These are phyloP conservation scores for Suncus etruscus DNA, from an alignment of 2,113 vertebrate species.

Conservation along the genomic window DNA sequence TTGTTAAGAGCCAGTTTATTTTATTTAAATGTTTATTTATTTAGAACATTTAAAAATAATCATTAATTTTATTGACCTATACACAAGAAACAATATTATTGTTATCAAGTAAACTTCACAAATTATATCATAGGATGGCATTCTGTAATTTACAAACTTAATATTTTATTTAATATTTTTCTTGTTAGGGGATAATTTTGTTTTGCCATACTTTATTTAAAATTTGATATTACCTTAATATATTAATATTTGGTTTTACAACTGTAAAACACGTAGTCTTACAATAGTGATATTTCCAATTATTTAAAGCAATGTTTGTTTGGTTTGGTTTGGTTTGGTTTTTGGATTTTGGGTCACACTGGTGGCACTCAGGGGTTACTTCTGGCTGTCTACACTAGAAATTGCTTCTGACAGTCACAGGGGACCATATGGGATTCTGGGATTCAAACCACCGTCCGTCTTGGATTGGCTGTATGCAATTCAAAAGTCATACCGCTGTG, in stretches of 20 bases:
- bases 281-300: background rate
- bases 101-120: background rate
- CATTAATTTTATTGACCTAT: background rate
- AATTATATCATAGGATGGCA: background rate
- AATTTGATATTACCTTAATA: background rate
- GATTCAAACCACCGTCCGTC: too few relatives aligned
- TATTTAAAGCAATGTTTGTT: background rate
- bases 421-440: too few relatives aligned
- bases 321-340: too few relatives aligned
- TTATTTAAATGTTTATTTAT: too few relatives aligned
- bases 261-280: background rate
- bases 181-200: background rate
- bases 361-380: too few relatives aligned
- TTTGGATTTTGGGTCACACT: too few relatives aligned
- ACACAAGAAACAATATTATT: background rate
- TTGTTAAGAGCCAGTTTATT: background rate
- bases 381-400: too few relatives aligned
- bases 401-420: too few relatives aligned
- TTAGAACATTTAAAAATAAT: background rate
- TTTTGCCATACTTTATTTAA: background rate
- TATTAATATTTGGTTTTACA: background rate
- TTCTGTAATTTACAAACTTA: background rate
- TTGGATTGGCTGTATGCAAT: too few relatives aligned
- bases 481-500: too few relatives aligned
- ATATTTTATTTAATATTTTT: background rate